A percentile compares a stretch with the other conserved stretches of the same genome.
Conservation (phyloP, 1,140 invertebrate species). For the Drosophila ambigua region DNA sequence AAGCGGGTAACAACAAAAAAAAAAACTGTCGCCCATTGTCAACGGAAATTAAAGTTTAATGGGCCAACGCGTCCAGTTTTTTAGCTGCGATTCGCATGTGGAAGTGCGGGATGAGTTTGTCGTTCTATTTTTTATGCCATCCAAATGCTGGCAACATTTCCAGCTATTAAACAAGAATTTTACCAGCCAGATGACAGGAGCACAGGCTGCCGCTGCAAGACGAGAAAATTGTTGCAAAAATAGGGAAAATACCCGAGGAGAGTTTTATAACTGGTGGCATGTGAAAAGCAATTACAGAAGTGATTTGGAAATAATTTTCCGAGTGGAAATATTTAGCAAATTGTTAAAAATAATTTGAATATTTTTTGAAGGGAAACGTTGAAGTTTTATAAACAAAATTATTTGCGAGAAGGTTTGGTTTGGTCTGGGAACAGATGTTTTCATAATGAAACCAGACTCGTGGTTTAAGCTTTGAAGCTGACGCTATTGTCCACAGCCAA, state of each 20-base stretch:
- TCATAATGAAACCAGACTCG: not conserved
- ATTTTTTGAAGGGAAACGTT: constrained; percentile 5
- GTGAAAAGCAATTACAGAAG: constrained; percentile 55
- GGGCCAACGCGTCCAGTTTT: constrained; percentile 32
- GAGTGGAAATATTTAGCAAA: constrained; percentile 33
- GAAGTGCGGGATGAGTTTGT: constrained; percentile 33
- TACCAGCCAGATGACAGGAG: constrained; percentile 31
- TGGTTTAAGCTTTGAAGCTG: not conserved
- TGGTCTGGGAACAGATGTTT: constrained; percentile 6
- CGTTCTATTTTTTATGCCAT: constrained; percentile 31
- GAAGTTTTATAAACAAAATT: too few relatives aligned
- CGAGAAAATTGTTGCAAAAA: constrained; percentile 32
- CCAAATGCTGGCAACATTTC: constrained; percentile 47
- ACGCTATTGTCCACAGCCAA: too few relatives aligned
- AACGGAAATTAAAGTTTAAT: constrained; percentile 75
- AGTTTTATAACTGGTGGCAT: constrained; percentile 22
- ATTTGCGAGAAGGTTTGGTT: too few relatives aligned
- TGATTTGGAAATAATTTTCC: constrained; percentile 38
- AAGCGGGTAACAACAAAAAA: not conserved
- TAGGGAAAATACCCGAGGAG: constrained; percentile 16
- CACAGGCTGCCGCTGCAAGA: constrained; percentile 14
- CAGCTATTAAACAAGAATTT: constrained; percentile 59
- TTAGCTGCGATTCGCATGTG: constrained; percentile 5
- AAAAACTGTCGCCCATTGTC: constrained; percentile 44
- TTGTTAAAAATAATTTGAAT: not conserved